A percentile compares a stretch with the other conserved stretches of the same genome.
phyloP scores from a whole-genome alignment of 2,888 invertebrate species.

The Odontocolon sp. region DNA sequence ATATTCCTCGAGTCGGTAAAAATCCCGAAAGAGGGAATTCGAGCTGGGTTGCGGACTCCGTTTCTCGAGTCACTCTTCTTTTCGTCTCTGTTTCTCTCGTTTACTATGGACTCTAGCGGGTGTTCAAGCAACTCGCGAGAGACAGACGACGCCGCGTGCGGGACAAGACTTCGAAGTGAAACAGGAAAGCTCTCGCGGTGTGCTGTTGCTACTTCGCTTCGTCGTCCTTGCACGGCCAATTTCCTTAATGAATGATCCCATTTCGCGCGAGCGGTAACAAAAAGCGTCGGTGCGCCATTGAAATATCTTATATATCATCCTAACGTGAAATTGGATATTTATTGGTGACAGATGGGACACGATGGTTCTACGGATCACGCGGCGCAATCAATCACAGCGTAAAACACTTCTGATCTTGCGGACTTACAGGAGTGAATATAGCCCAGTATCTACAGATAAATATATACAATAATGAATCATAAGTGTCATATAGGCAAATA shows the following conservation, averaged over 20 bases:
- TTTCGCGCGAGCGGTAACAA: constrained; percentile 71
- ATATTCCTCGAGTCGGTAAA: constrained; percentile 51
- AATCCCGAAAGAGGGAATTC: constrained; percentile 46
- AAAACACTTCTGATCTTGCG: constrained; percentile 61
- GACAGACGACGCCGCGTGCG: constrained; percentile 45
- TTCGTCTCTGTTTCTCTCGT: background rate
- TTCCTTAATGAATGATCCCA: constrained; percentile 80
- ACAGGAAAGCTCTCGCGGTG: constrained; percentile 27
- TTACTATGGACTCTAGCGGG: background rate
- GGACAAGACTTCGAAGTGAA: constrained; percentile 22
- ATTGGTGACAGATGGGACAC: constrained; percentile 80
- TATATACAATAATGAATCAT: too few species aligned
- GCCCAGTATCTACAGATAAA: too few species aligned
- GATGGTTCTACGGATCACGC: constrained; percentile 77
- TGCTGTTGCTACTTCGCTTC: constrained; percentile 55
- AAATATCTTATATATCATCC: constrained; percentile 80
- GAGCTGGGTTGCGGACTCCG: constrained; percentile 23
- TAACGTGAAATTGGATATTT: constrained; percentile 81
- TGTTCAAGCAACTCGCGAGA: constrained; percentile 39
- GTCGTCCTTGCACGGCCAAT: constrained; percentile 73
- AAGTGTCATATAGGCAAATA: too few species aligned
- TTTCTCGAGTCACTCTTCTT: constrained; percentile 17
- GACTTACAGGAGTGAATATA: too few species aligned
- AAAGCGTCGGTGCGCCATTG: constrained; percentile 71
- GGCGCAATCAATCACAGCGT: constrained; percentile 78